These are phyloP conservation scores for Onychorhynchus coronatus DNA, from an alignment of 2,113 vertebrate species.

Conservation along the genomic window DNA sequence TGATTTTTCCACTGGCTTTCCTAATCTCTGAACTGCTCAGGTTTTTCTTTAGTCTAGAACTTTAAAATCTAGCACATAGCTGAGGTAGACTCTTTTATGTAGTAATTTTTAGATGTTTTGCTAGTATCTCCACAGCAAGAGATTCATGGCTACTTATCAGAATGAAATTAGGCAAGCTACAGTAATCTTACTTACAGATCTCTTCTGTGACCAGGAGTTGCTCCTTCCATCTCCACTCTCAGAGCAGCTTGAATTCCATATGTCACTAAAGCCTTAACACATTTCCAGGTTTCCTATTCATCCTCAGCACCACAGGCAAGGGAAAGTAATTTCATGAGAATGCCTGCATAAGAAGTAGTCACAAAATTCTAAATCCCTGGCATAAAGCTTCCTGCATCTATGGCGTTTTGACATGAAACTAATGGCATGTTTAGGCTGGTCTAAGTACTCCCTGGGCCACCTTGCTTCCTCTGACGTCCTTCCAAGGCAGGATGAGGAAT, in stretches of 20 bases:
- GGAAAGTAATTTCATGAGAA: neutral
- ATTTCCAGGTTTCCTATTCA: neutral
- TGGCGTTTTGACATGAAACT: neutral
- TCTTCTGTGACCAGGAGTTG: neutral
- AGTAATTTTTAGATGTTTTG: neutral
- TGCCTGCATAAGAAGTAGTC: neutral
- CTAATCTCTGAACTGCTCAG: neutral
- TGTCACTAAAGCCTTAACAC: neutral
- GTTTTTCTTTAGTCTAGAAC: neutral
- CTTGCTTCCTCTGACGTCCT: neutral
- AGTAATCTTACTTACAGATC: neutral
- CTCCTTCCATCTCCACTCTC: neutral
- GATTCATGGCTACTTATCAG: neutral
- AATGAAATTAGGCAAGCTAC: neutral
- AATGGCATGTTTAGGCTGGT: neutral
- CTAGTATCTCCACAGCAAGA: neutral
- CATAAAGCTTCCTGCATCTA: neutral
- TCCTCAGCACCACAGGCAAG: neutral
- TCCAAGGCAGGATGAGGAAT: neutral
- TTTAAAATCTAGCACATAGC: neutral
- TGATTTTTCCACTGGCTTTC: neutral
- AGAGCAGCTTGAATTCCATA: neutral
- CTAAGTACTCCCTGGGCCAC: neutral
- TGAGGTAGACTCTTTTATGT: neutral
- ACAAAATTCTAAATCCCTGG: neutral